Conservation (phyloP, 2,888 invertebrate genomes). For the Cryptocephalus moraei region DNA sequence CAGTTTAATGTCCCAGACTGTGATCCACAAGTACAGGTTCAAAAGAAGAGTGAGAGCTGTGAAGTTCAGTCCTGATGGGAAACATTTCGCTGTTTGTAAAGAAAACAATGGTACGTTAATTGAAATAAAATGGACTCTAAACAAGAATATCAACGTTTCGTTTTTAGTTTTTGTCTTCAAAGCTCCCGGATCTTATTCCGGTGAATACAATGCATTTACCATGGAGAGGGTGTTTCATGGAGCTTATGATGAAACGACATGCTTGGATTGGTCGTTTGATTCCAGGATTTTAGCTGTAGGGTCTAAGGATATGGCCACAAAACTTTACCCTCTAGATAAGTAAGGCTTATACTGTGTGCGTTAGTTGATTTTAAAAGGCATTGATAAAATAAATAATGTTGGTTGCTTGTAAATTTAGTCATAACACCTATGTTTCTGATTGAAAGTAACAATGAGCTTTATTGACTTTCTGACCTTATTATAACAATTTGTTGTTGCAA, state of each 20-base stretch:
- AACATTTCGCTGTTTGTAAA: conserved; percentile 84
- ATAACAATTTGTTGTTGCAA: not conserved
- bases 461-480: not conserved
- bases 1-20: conserved; percentile 70
- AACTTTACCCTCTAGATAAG: conserved; percentile 68
- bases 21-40: conserved; percentile 78
- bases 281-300: conserved; percentile 84
- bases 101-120: conserved; percentile 56
- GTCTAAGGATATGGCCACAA: conserved; percentile 79
- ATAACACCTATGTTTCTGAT: too few species aligned
- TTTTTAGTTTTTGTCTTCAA: conserved; percentile 71
- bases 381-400: not conserved
- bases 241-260: conserved; percentile 73
- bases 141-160: conserved; percentile 1
- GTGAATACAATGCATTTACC: conserved; percentile 80
- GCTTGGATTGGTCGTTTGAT: conserved; percentile 87
- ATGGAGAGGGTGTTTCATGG: conserved; percentile 76
- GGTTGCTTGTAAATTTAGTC: too few species aligned
- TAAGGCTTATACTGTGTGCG: conserved; percentile 25
- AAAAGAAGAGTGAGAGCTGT: conserved; percentile 64
- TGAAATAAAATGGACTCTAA: not conserved
- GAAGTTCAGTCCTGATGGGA: conserved; percentile 89
- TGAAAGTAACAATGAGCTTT: too few species aligned
- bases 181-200: conserved; percentile 68
- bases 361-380: not conserved